Base-by-base conservation (phyloP, 2,113 vertebrate genomes). In the Apistogramma diplotaenia region DNA sequence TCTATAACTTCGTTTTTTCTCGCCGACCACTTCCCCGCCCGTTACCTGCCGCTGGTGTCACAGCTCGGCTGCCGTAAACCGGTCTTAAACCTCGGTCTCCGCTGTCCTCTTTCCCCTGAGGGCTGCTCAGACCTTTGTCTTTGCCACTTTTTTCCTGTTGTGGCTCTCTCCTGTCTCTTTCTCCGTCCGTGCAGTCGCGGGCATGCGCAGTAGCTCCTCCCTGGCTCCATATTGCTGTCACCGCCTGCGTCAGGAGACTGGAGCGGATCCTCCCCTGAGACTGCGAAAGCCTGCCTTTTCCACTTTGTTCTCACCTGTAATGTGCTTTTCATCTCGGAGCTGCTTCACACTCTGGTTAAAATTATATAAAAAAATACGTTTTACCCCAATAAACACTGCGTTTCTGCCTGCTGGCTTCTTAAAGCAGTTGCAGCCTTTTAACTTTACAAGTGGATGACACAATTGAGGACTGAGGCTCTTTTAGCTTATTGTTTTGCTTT, bases 101-200 rank as follows among this genome's bases (percentile, higher is more conserved):
- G 72, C 57, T 37, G 18, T 55, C 33, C 76, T 74, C 37, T 59
- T 49, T 80, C 11, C 83, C 29, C 78, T 27, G 71, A 76, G 49
- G n/a, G 43, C 79, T 86, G 83, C 73, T 85, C 81, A 79, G 81
- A 93, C 90, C 93, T 94, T 95, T 95, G 93, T 95, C 93, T 94
- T 71, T 81, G 71, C 55, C 93, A 94, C 86, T 94, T 94, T 93
- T 92, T 86, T 89, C 92, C 91, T 90, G 90, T 74, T 91, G 75
- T 89, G 83, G 33, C 92, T 86, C 74, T 79, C 60, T 31, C 71
- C 54, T 75, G 19, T 58, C 43, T 78, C 77, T 75, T 74, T 84
- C 83, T 86, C 81, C 4, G 62, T 57, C 86, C 54, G 82, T 82
- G 78, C 62, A 73, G n/a, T 74, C 80, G 56, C 86, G 87, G 55